Base-by-base conservation (phyloP, 2,888 invertebrate species). In the Ennomos erosarius region DNA sequence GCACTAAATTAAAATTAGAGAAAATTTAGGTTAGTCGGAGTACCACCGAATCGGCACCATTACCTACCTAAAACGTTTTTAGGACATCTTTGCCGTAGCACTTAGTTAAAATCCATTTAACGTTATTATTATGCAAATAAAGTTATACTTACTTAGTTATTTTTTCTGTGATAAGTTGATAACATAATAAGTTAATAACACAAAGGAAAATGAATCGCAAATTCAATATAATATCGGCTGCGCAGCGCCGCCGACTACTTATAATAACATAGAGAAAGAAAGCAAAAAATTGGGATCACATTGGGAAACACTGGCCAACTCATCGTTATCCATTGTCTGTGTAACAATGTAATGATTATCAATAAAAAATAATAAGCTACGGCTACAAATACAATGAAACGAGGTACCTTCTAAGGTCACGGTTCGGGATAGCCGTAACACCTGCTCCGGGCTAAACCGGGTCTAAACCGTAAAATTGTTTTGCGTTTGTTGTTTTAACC, bases 341-440 rank as follows among this genome's bases (percentile, higher is more conserved):
- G 50, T 57, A 59, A 62, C 65, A 61, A 57, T 37, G 59, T 55
- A 53, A 61, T 64, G 55, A 63, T 62, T 62, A 60, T n/a, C 51
- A 58, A 66, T 68, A 66, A 68, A 67, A 67, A 59, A 59, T 67
- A 73, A 74, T 69, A 69, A 66, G 60, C 57, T 62, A 16, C 56
- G 39, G 42, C 65, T 65, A 55, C 44, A 61, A 70, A 64, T 56
- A 72, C 65, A 67, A 69, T 63, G 60, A 54, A 44, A 54, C n/a
- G 65, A 64, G 63, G 64, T 51, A 67, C 43, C 26, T 26, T 26
- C 6, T 26, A 26, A 26, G 46, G 55, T 54, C 44, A 67, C 57
- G 65, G 62, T 65, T 52, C 44, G 48, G 34, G 55, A 37, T 48
- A 59, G 47, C 26, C 54, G 48, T 36, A 53, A 65, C 65, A 74